These are phyloP conservation scores for Cinclus mexicanus DNA, from an alignment of 2,113 vertebrate genomes.

Conservation along the genomic window DNA sequence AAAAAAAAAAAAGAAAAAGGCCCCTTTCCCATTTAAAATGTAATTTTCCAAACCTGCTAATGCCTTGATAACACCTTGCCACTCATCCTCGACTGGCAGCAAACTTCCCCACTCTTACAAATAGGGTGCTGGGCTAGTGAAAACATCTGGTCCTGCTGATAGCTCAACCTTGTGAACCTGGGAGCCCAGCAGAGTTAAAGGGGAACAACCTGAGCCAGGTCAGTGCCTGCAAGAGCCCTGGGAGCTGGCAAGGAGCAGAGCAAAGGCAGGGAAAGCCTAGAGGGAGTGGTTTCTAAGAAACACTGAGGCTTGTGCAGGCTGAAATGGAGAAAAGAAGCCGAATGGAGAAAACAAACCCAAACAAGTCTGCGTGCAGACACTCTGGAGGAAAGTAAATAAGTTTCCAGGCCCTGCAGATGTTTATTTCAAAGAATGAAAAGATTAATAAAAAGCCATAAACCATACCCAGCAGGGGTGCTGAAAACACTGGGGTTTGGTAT, in stretches of 20 bases:
- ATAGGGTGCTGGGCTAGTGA: background rate
- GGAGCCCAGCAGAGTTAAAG: background rate
- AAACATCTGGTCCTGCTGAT: background rate
- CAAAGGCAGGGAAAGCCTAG: background rate
- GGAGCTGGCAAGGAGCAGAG: background rate
- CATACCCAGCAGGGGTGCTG: rapidly evolving
- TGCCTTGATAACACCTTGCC: background rate
- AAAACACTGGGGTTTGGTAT: background rate
- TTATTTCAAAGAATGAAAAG: constrained; percentile 11
- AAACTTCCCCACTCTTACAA: background rate
- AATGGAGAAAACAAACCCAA: background rate
- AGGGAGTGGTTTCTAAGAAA: background rate
- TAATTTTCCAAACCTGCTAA: background rate
- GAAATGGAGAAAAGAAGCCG: background rate
- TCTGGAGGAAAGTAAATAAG: background rate
- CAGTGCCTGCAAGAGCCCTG: background rate
- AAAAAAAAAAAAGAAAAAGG: background rate
- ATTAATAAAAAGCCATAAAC: background rate
- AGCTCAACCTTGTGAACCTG: background rate
- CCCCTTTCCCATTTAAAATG: background rate
- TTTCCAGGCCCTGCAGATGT: background rate
- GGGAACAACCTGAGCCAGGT: background rate
- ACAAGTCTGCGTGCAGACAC: background rate
- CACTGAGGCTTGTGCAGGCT: background rate
- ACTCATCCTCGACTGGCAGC: rapidly evolving